Evolutionary conservation across 2,888 invertebrate genomes (phyloP).

Genomic region (Microchrysa polita): DNA sequence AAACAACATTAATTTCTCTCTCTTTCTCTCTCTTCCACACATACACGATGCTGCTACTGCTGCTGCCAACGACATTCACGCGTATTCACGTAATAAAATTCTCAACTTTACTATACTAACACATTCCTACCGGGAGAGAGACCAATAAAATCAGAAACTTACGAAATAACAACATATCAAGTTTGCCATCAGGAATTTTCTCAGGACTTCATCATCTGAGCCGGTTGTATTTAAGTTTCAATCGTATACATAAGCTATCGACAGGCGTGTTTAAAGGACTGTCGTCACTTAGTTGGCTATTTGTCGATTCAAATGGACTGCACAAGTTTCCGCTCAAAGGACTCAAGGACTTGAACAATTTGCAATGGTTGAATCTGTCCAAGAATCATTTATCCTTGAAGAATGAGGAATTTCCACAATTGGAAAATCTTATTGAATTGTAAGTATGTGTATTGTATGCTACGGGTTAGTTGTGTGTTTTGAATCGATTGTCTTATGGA

Average conservation of each 20-base stretch:
- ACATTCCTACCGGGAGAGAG: not conserved
- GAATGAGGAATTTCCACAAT: conserved; percentile 64
- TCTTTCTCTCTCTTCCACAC: not conserved
- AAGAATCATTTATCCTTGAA: conserved; percentile 65
- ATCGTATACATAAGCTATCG: conserved; percentile 59
- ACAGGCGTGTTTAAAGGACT: conserved; percentile 64
- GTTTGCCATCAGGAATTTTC: conserved; percentile 58
- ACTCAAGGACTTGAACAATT: conserved; percentile 61
- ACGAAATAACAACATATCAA: conserved; percentile 62
- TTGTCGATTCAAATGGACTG: conserved; percentile 65
- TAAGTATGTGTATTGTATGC: conserved; percentile 58
- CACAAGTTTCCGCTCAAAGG: conserved; percentile 62
- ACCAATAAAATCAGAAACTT: conserved; percentile 55
- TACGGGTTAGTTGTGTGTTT: no score
- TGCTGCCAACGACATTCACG: conserved; percentile 1
- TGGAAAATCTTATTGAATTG: conserved; percentile 66
- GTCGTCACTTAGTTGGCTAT: conserved; percentile 64
- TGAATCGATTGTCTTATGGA: no score
- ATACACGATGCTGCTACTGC: no score
- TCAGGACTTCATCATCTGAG: conserved; percentile 56
- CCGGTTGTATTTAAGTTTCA: conserved; percentile 59
- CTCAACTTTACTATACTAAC: conserved; percentile 12
- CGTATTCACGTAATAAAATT: conserved; percentile 7
- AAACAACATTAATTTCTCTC: conserved; percentile 16
- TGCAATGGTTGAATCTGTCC: conserved; percentile 66